Base-by-base conservation (phyloP, 92 coral and sea anemone genomes). In the Parazoanthus darwini region DNA sequence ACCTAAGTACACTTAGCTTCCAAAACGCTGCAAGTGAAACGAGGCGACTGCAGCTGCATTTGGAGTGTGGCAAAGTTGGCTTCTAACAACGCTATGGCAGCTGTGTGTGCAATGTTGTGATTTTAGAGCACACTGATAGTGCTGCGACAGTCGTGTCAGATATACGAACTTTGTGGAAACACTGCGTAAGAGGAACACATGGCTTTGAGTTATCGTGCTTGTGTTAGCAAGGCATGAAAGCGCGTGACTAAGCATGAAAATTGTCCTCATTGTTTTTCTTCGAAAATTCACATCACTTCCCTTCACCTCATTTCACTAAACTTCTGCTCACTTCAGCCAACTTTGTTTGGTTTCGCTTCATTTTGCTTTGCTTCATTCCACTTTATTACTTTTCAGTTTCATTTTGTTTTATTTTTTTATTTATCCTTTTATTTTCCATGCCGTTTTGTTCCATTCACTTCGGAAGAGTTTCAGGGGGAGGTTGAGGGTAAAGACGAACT, bases 381-480 rank as follows among this genome's bases (percentile, higher is more conserved):
- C 68, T 43, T 63, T 23, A 37, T 42, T 82, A n/a, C 25, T 44
- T 82, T 82, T 44, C 8, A 4, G 50, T 20, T 43, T 67, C 39
- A 16, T 65, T 85, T 68, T n/a, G 33, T 46, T 78, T 73, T 4
- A 38, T 66, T 56, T 25, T 25, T 79, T 18, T 18, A 56, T 54
- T 54, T 54, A 13, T 54, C 4, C 59, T 81, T 29, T 35, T 65
- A 44, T 88, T 23, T 82, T 75, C 5, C 18, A 37, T 81, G 42
- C 79, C 81, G 65, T 74, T 38, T 14, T 18, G 36, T 58, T 56
- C 44, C 46, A 58, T 80, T 56, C 44, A 56, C 51, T 23, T 35
- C 72, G 71, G 58, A 80, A 80, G 85, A 80, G 48, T 7, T 63
- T 16, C 79, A 75, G 51, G 50, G 48, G 44, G 79, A 74, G 48